Base-by-base conservation (phyloP, 53 echinoderm and acorn worm genomes). In the Temnopleurus reevesii region DNA sequence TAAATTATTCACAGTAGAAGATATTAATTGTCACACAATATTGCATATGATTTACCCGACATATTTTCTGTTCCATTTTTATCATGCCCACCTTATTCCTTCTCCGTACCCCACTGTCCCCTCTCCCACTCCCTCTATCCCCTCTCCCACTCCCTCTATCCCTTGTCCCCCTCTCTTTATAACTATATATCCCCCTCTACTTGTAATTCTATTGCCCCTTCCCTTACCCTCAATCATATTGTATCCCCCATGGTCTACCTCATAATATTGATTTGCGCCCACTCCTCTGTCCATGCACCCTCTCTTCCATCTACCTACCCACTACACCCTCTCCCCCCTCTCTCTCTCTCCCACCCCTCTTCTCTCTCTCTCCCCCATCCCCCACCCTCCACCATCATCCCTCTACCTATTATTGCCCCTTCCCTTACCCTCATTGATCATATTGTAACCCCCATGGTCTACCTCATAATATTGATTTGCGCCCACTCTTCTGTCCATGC, bases 391-490 rank as follows among this genome's bases (percentile, higher is more conserved):
- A 56, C 56, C 56, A 58, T 12, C 36, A 66, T 66, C 18, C 41
- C 71, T 41, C 8, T n/a, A 17, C 2, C 21, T 21, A 18, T 41
- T n/a, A 12, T 41, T 41, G n/a, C 63, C 6, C 27, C 65, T 4
- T 8, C 35, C 65, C 71, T 2, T 38, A 23, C 71, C 71, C 71
- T n/a, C 2, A 33, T 63, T 31, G 30, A 29, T 34, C 34, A n/a
- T 21, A 71, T 41, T 19, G 19, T 71, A 71, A 38, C 41, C 71
- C 71, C 71, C 15, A 71, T 38, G 43, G 71, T 71, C 71, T 71
- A 71, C 71, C 71, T 71, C 71, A 71, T 38, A 71, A 71, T 71
- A 71, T 71, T 71, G 71, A 71, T 71, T 71, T n/a, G n/a, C 2
- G 41, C 71, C 71, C 21, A 71, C 71, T 71, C 71, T 19, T 71